Evolutionary conservation across 2,797 vertebrate species (phyloP), one percentile per base, ranked within the genome.

Genomic region (Rhinichthys osculus): DNA sequence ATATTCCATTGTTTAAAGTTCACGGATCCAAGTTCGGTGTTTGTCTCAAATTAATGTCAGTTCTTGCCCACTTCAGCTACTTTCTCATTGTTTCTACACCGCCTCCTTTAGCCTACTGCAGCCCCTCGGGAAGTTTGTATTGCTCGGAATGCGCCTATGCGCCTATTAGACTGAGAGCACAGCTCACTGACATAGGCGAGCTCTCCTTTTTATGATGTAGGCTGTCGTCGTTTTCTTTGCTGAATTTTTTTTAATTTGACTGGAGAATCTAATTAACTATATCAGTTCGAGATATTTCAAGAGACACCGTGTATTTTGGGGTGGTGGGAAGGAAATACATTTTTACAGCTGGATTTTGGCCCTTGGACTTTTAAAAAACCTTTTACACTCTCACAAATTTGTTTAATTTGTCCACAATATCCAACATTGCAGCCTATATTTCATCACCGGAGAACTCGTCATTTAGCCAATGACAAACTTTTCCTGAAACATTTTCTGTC

Each of bases 1-100:
- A 6, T 16, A 40, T n/a, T n/a, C 21, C 33, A 11, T 40, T 16
- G 47, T 16, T 71, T 54, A 40, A 7, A n/a, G 21, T 21, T 30
- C 16, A 30, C 35, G 5, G 40, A 21, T 30, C 47, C 16, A 27
- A 38, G 14, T 72, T 82, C 23, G 50, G 35, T 1, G 50, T 35
- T 42, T 27, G 23, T 30, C 50, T 40, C 47, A 57, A 19, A 44
- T 19, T 2, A 19, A 40, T 40, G 11, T 21, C 10, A 59, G 35
- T 82, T 19, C n/a, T 21, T 19, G 16, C 23, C 11, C 35, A 59
- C 35, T 82, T 82, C 16, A 59, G 35, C 35, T 82, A 27, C 67
- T 59, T 71, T 72, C 10, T 38, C 67, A 27, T 82, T 82, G 80
- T 82, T 82, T 72, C 50, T 42, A 30, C 16, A 7, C 67, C 67